These are phyloP conservation scores for Zaprionus gabonicus DNA, from an alignment of 1,140 invertebrate genomes.

Conservation along the genomic window DNA sequence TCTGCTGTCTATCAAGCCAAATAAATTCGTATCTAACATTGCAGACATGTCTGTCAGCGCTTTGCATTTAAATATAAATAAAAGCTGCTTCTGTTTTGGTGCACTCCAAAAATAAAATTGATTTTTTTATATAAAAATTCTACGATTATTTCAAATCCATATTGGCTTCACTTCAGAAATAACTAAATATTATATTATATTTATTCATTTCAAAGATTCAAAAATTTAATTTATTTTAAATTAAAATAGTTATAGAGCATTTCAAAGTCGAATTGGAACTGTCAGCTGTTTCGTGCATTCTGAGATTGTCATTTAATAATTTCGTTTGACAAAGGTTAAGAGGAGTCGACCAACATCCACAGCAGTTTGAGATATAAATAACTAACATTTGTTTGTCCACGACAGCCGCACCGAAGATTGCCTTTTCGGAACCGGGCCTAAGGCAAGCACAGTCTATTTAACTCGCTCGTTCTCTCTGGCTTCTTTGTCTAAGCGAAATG, in stretches of 20 bases:
- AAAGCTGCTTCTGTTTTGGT: not conserved
- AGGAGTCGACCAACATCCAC: not conserved
- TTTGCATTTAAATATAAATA: not conserved
- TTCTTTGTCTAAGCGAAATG: constrained; percentile 18
- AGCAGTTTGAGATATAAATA: not conserved
- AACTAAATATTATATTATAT: too few species aligned
- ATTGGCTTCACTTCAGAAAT: too few species aligned
- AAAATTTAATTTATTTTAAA: too few species aligned
- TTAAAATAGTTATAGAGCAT: not conserved
- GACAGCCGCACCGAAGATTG: not conserved
- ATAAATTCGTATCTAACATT: not conserved
- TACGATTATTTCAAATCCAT: too few species aligned
- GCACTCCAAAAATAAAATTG: not conserved
- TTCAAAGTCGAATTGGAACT: not conserved
- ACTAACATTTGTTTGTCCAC: constrained; percentile 1
- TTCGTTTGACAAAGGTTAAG: not conserved
- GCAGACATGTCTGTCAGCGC: not conserved
- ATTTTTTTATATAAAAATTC: too few species aligned
- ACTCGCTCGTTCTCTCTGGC: not conserved
- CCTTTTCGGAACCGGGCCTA: not conserved
- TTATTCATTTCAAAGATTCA: too few species aligned
- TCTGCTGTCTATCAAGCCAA: not conserved
- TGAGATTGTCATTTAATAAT: not conserved
- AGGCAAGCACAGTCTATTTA: not conserved
- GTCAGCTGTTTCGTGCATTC: not conserved